Base-by-base conservation (phyloP, 2,888 invertebrate genomes). In the Allacma fusca region DNA sequence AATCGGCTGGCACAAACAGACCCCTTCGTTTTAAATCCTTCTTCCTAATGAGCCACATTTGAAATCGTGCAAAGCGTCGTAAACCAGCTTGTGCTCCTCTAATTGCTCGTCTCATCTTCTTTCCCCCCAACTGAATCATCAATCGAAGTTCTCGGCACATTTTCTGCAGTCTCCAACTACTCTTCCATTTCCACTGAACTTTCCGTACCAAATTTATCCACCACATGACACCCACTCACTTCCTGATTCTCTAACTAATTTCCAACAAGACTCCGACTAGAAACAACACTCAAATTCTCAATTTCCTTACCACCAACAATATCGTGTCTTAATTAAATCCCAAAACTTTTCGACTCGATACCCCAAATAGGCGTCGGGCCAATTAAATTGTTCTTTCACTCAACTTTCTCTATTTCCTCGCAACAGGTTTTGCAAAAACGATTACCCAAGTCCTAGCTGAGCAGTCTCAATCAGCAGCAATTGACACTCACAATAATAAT, bases 61-160 rank as follows among this genome's bases (percentile, higher is more conserved):
- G 75, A 68, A 67, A 43, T 21, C 68, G 67, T 29, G 75, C 44
- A 50, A 75, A 75, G 65, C 75, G 75, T 50, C 75, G 67, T 21
- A 75, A 44, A 26, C 75, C 68, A 75, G 75, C 75, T 43, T 67
- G 75, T 43, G 75, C 68, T 68, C 67, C 75, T 67, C 68, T 75
- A 75, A 75, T 75, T 68, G 75, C 65, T 75, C 68, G 34, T 26
- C 50, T 67, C 75, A 75, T 75, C 68, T 68, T 67, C 67, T 68
- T 68, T n/a, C 50, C 26, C 26, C 68, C 68, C 43, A 64, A 75
- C 43, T 65, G 65, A 75, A 75, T 34, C 74, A 75, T 75, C 64
- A 75, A 44, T 34, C 74, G 65, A 75, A 68, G 34, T 68, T 75
- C 57, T 68, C 29, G 50, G 23, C 75, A 57, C 44, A 69, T 57